Evolutionary conservation across 2,888 invertebrate genomes (phyloP), one percentile per base, ranked within the genome.

Genomic region (Oscheius sp.): DNA sequence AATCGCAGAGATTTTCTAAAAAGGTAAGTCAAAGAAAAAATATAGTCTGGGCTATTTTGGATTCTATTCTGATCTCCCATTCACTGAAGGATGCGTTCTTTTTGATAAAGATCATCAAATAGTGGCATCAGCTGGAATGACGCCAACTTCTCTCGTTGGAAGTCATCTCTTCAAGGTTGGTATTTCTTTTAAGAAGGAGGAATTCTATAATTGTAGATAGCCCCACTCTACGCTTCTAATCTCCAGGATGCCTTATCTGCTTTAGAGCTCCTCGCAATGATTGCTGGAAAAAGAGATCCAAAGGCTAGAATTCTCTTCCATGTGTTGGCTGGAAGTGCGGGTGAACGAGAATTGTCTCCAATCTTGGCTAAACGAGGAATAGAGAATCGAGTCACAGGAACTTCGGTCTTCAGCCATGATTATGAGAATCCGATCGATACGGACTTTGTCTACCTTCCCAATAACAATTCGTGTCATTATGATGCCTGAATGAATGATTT

Each of bases 41-140:
- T 8, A 46, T 46, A 46, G 8, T 15, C 8, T 46, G 46, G 23
- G 5, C 48, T 20, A 17, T 48, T 48, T 15, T 27, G 50, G 64
- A 50, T 64, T 50, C 39, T 75, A 72, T 50, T 69, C 67, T 29
- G 63, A 53, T 12, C 67, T 76, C 2, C 45, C 61, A 3, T 63
- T 57, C 37, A 73, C 74, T 12, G 42, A 63, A 15, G 73, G 73
- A 45, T 31, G 68, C 4, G 68, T 74, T 2, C 23, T 77, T 6
- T 70, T 73, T 37, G 67, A 73, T 34, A 55, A 57, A 42, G 20
- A 50, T 3, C 58, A 69, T 3, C 71, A 73, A 15, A 48, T 77
- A 1, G 67, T 72, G 23, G 77, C 77, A 27, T 66, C 70, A 15
- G 73, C 74, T 33, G 69, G 69, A 25, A 65, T 72, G 1, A 68